Evolutionary conservation across 2,888 invertebrate genomes (phyloP).

Genomic region (Lycia hirtaria): DNA sequence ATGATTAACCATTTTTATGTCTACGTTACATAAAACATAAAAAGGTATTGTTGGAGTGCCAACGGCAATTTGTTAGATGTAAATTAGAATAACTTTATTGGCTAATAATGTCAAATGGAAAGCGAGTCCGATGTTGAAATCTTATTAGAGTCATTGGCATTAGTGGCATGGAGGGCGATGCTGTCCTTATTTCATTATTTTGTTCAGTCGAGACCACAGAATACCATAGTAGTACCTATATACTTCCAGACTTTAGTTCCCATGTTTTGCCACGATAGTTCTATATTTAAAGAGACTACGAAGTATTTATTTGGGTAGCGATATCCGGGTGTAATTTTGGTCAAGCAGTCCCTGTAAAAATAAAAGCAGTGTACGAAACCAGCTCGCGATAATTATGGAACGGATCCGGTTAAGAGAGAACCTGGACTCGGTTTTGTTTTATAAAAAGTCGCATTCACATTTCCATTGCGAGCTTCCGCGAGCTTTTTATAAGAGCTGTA

Average conservation of each 20-base stretch:
- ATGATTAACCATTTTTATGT: slow-evolving; percentile 34
- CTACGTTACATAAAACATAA: slow-evolving; percentile 13
- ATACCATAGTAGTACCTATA: too few relatives aligned
- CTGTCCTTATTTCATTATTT: too few relatives aligned
- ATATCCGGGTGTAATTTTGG: slow-evolving; percentile 31
- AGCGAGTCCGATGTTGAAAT: slow-evolving; percentile 11
- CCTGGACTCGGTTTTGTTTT: slow-evolving; percentile 23
- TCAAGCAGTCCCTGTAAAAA: slow-evolving; percentile 29
- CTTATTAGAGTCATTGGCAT: too few relatives aligned
- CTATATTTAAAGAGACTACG: too few relatives aligned
- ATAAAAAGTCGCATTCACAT: slow-evolving; percentile 34
- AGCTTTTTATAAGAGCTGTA: slow-evolving; percentile 28
- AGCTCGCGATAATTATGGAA: slow-evolving; percentile 38
- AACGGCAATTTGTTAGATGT: slow-evolving; percentile 8
- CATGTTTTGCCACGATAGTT: too few relatives aligned
- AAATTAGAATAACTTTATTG: slow-evolving; percentile 12
- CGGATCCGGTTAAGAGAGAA: slow-evolving; percentile 40
- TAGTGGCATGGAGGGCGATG: too few relatives aligned
- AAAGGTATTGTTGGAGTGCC: slow-evolving; percentile 4
- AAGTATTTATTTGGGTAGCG: slow-evolving; percentile 11
- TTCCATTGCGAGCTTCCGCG: slow-evolving; percentile 36
- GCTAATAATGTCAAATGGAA: slow-evolving; percentile 8
- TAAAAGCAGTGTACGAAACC: slow-evolving; percentile 28
- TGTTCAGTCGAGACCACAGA: too few relatives aligned
- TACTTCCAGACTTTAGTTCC: too few relatives aligned